Evolutionary conservation across 2,888 invertebrate species (phyloP).

Genomic region (Caenorhabditis sp.): DNA sequence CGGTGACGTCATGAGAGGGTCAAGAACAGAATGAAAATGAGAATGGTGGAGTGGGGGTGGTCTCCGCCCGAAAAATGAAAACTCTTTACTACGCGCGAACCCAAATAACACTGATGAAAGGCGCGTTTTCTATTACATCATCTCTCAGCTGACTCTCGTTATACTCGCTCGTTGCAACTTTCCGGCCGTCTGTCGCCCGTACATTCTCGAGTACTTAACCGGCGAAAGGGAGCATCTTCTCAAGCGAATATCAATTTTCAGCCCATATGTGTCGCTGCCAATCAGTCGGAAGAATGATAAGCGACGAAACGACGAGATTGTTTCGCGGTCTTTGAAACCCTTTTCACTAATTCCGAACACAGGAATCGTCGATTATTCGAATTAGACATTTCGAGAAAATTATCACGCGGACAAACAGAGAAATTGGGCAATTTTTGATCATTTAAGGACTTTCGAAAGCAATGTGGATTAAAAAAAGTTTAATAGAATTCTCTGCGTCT

Average conservation of each 20-base stretch:
- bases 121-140: slow-evolving; percentile 43
- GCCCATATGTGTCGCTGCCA: background rate
- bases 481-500: background rate
- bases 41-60: background rate
- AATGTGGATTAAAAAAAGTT: background rate
- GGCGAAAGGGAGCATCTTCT: background rate
- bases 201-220: slow-evolving; percentile 4
- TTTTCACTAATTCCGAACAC: background rate
- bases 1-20: background rate
- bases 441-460: background rate
- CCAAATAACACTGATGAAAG: slow-evolving; percentile 43
- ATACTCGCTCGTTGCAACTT: slow-evolving; percentile 43
- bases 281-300: background rate
- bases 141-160: slow-evolving; percentile 43
- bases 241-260: slow-evolving; percentile 6
- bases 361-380: background rate
- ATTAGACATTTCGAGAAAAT: background rate
- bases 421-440: background rate
- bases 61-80: background rate
- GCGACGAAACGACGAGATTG: background rate
- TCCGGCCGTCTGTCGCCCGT: background rate
- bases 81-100: slow-evolving; percentile 8
- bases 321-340: background rate
- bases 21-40: background rate
- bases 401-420: background rate